These are phyloP conservation scores for Nyctibius bracteatus DNA, from an alignment of 2,113 vertebrate genomes.

Conservation along the genomic window DNA sequence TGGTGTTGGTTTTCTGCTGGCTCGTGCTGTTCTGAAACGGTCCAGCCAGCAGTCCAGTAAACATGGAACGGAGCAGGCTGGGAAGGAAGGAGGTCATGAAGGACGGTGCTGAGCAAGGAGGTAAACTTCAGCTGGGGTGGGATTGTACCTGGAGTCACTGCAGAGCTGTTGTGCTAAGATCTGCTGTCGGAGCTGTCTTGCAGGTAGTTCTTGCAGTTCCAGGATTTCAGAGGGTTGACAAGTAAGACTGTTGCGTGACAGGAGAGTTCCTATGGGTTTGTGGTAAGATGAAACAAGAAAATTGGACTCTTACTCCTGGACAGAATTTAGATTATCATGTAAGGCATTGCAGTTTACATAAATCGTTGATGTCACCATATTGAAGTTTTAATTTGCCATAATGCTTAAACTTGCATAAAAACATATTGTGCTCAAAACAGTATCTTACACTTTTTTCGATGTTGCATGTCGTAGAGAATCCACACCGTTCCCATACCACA, in stretches of 20 bases:
- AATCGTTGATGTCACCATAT: neutral
- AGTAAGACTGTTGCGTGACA: rapidly evolving
- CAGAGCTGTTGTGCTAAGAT: neutral
- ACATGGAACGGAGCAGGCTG: neutral
- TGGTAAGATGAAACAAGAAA: neutral
- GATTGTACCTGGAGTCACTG: neutral
- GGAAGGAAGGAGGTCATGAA: neutral
- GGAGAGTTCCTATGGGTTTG: neutral
- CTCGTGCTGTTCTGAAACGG: neutral
- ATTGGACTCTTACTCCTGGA: neutral
- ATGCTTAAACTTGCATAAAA: neutral
- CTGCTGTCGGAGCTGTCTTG: neutral
- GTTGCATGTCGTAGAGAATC: neutral
- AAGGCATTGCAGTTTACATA: neutral
- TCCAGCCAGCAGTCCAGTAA: neutral
- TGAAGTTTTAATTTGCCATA: neutral
- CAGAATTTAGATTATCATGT: neutral
- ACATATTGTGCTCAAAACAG: neutral
- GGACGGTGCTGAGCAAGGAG: neutral
- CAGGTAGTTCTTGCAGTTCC: neutral
- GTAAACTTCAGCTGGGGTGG: rapidly evolving
- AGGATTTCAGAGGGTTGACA: neutral
- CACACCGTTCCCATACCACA: neutral
- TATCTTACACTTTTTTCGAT: neutral
- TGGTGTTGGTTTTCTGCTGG: neutral